Evolutionary conservation across 1,140 invertebrate species (phyloP).

Genomic region (Drosophila hydei): DNA sequence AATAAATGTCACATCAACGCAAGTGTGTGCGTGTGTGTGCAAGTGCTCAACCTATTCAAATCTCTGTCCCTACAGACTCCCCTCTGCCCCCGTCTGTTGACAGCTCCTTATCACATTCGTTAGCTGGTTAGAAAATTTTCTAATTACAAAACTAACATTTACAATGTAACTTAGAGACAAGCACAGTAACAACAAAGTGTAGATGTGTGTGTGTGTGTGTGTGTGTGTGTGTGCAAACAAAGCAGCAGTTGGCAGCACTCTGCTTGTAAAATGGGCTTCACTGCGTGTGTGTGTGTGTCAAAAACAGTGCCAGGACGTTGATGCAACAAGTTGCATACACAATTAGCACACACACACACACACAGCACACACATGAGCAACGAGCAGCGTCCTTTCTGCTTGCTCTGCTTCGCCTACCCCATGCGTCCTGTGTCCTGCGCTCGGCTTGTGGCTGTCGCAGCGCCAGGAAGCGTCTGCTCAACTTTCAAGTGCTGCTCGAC

Average conservation of each 20-base stretch:
- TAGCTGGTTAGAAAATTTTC: conserved; percentile 74
- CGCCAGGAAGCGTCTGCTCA: conserved; percentile 74
- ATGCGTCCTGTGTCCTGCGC: not conserved
- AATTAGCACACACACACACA: conserved; percentile 67
- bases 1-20: conserved; percentile 73
- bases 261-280: conserved; percentile 10
- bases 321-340: conserved; percentile 80
- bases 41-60: not conserved
- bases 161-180: conserved; percentile 74
- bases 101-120: conserved; percentile 42
- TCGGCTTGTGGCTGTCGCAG: conserved; percentile 11
- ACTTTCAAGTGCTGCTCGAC: conserved; percentile 75
- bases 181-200: conserved; percentile 29
- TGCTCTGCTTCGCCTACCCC: conserved; percentile 1
- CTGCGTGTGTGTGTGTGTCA: conserved; percentile 9
- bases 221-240: conserved; percentile 42
- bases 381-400: conserved; percentile 10
- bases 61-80: not conserved
- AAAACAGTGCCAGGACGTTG: conserved; percentile 46
- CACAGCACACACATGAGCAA: conserved; percentile 20
- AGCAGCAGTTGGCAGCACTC: conserved; percentile 27
- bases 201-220: conserved; percentile 24
- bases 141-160: conserved; percentile 82
- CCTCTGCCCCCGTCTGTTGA: conserved; percentile 5
- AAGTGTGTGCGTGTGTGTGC: conserved; percentile 15